Evolutionary conservation across 2,113 vertebrate species (phyloP), one percentile per base, ranked within the genome.

Genomic region (Motacilla alba): DNA sequence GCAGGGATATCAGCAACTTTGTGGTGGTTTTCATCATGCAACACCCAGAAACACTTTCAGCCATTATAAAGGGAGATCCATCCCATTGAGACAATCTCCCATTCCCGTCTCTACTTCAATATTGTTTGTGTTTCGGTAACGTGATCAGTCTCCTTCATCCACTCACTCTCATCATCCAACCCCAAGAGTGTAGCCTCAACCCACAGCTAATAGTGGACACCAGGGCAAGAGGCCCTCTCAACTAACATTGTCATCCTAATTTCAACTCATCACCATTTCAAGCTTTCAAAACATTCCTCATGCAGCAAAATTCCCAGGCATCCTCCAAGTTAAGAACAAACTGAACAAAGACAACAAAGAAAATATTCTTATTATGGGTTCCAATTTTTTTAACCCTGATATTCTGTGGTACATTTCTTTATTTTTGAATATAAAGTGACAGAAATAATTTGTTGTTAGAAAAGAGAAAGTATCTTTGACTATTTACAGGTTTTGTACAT

Each of bases 361-460:
- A 97, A 94, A 94, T 86, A 64, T 97, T 96, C 83, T 78, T 77
- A 97, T 97, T 96, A 93, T 81, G 58, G 62, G 89, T 97, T 96
- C 73, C 2, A 10, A 60, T 68, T 83, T 96, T 97, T 98, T 98
- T 95, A 95, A 98, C 98, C 98, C 98, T 98, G 98, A 97, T 98
- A 98, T 96, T 98, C 96, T 97, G 98, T 98, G 97, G 97, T 98
- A 98, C 93, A 80, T 98, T 98, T 98, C 98, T 98, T 98, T 98
- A 98, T 98, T 98, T 98, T 98, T 72, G 97, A 98, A 98, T 98
- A 98, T 98, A 98, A 98, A 98, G 98, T 98, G 98, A 98, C 98
- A 98, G 98, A 98, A 98, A 98, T 98, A 98, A 98, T 98, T 98
- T 98, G 98, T 97, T 98, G 96, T 97, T 98, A 98, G 98, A 98